Percentiles rank a stretch among this genome's conserved stretches.
These are phyloP conservation scores for Phoeniculus purpureus DNA, from an alignment of 2,797 vertebrate species.

Conservation along the genomic window DNA sequence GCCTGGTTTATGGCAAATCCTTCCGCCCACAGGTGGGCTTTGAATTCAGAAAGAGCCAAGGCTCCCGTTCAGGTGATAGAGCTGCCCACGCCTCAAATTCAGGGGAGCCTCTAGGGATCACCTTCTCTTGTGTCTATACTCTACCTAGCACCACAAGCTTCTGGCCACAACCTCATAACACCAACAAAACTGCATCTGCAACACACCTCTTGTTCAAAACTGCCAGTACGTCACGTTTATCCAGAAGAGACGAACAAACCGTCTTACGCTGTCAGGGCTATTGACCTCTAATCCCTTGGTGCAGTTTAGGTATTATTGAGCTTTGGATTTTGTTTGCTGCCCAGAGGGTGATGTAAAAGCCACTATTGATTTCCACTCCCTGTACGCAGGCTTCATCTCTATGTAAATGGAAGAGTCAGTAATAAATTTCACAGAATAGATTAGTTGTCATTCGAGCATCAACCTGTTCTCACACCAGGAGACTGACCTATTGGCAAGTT, in stretches of 20 bases:
- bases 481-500: background rate
- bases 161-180: background rate
- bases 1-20: background rate
- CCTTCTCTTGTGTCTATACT: background rate
- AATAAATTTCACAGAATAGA: constrained; percentile 27
- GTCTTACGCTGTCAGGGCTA: background rate
- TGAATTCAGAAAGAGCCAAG: background rate
- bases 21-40: background rate
- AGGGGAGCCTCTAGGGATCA: background rate
- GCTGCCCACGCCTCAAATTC: background rate
- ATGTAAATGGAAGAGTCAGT: constrained; percentile 50
- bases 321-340: constrained; percentile 25
- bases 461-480: background rate
- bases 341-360: constrained; percentile 42
- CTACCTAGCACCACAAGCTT: background rate
- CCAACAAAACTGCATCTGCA: background rate
- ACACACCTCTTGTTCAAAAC: background rate
- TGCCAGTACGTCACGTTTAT: background rate
- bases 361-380: constrained; percentile 55
- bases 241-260: background rate
- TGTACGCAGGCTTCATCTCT: constrained; percentile 41
- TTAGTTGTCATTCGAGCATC: background rate
- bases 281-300: constrained; percentile 51
- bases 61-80: background rate
- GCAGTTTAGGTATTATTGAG: constrained; percentile 15